A percentile compares a stretch with the other conserved stretches of the same genome.
These are phyloP conservation scores for Drosophila pallidifrons DNA, from an alignment of 1,140 invertebrate genomes.

Conservation along the genomic window DNA sequence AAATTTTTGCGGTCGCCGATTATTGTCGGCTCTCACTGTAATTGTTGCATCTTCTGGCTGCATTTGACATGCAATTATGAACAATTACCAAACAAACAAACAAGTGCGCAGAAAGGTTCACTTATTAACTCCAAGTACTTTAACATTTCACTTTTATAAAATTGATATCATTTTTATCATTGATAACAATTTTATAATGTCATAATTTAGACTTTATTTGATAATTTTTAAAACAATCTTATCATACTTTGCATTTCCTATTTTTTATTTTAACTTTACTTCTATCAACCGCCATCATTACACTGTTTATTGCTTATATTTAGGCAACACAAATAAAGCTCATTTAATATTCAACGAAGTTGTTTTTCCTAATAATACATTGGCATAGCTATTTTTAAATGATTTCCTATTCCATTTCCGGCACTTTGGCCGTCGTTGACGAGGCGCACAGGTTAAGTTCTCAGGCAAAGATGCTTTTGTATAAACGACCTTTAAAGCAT, in stretches of 20 bases:
- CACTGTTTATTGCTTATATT: too few species aligned
- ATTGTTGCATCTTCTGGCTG: slow-evolving; percentile 18
- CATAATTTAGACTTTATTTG: too few species aligned
- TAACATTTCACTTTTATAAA: too few species aligned
- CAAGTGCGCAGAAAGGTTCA: not conserved
- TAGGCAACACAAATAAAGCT: too few species aligned
- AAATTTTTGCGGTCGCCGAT: slow-evolving; percentile 45
- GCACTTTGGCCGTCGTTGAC: not conserved
- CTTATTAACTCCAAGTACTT: too few species aligned
- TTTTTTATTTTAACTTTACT: too few species aligned
- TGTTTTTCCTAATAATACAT: not conserved
- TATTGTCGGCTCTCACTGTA: slow-evolving; percentile 3
- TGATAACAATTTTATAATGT: not conserved
- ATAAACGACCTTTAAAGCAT: slow-evolving; percentile 51
- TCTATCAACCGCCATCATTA: too few species aligned
- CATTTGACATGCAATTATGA: slow-evolving; percentile 64
- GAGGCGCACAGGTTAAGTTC: slow-evolving; percentile 7
- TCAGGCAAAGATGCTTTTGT: slow-evolving; percentile 34
- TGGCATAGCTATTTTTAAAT: slow-evolving; percentile 4
- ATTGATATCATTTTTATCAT: not conserved
- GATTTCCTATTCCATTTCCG: slow-evolving; percentile 3
- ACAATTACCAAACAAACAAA: slow-evolving; percentile 9
- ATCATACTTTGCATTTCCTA: too few species aligned
- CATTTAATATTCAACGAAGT: too few species aligned
- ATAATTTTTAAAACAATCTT: too few species aligned